phyloP scores from a whole-genome alignment of 2,797 vertebrate genomes.

The Hippocampus kuda region DNA sequence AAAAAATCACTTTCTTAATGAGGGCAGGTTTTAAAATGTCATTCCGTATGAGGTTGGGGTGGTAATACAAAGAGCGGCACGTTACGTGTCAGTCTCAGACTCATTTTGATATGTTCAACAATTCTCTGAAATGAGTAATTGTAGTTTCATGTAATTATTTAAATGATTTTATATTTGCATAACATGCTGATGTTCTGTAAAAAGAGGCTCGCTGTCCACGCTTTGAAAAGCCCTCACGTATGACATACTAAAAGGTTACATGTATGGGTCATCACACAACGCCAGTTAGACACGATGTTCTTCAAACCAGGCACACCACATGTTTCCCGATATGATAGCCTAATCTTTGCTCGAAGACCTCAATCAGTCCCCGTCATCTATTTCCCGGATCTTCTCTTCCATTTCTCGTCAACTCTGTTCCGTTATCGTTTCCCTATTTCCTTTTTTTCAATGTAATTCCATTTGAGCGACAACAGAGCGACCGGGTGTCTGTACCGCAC shows the following conservation, averaged over 20 bases:
- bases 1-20: too few species aligned
- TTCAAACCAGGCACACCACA: not conserved
- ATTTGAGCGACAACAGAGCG: slow-evolving; percentile 45
- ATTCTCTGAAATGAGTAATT: not conserved
- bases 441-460: slow-evolving; percentile 45
- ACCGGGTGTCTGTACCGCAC: slow-evolving; percentile 30
- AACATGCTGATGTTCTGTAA: not conserved
- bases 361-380: not conserved
- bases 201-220: too few species aligned
- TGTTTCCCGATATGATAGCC: not conserved
- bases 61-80: too few species aligned
- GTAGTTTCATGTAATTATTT: not conserved
- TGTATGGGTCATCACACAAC: not conserved
- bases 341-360: not conserved
- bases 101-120: not conserved
- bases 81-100: not conserved
- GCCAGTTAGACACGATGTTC: not conserved
- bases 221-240: not conserved
- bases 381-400: not conserved
- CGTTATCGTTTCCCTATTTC: slow-evolving; percentile 25
- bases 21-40: too few species aligned
- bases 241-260: not conserved
- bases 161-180: not conserved
- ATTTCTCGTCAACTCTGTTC: slow-evolving; percentile 8
- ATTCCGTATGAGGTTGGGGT: too few species aligned